These are phyloP conservation scores for Hemaris fuciformis DNA, from an alignment of 2,888 invertebrate genomes.

Conservation along the genomic window DNA sequence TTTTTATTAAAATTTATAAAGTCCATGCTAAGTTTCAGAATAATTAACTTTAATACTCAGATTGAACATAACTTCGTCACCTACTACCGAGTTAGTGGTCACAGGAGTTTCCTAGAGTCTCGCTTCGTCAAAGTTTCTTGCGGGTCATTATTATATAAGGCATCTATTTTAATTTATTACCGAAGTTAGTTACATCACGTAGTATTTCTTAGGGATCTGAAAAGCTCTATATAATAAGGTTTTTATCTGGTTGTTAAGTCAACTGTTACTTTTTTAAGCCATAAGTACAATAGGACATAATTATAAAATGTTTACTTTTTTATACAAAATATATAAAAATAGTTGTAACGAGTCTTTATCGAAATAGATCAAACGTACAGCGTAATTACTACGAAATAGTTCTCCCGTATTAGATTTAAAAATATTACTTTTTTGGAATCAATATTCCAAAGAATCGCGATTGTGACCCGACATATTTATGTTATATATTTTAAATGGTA, in stretches of 20 bases:
- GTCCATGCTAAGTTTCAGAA: no score
- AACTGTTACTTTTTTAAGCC: no score
- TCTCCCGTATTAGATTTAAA: no score
- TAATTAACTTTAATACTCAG: no score
- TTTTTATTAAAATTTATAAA: no score
- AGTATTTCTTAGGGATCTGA: background rate
- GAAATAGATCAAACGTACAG: no score
- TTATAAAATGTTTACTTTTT: background rate
- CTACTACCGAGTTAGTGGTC: background rate
- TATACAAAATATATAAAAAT: no score
- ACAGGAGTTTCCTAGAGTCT: background rate
- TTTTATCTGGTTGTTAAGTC: no score
- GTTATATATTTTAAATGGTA: background rate
- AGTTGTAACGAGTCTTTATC: no score
- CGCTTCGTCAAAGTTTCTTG: background rate
- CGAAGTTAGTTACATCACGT: background rate
- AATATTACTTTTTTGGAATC: no score
- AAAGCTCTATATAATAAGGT: background rate
- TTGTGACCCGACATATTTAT: background rate
- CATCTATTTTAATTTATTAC: conserved; percentile 1
- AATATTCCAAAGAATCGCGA: no score
- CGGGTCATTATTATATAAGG: background rate
- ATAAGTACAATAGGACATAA: background rate
- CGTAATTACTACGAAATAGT: no score
- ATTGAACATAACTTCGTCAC: background rate